Percentiles rank a stretch among this genome's conserved stretches.
Evolutionary conservation across 92 coral and sea anemone species (phyloP).

Genomic region (Heteractis magnifica): DNA sequence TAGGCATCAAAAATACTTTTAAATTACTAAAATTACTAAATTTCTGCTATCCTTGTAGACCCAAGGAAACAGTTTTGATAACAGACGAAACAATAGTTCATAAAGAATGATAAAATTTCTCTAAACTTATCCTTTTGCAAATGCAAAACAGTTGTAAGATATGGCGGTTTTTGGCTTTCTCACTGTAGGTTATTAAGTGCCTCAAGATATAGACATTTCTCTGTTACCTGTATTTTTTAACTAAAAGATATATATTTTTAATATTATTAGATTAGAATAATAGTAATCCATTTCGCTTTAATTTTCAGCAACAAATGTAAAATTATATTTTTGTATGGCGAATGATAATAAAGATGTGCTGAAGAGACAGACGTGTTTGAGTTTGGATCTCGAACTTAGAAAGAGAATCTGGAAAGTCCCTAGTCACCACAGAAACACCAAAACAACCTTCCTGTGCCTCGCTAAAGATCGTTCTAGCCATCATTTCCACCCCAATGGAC

Average conservation of each 20-base stretch:
- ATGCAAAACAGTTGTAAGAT: not conserved
- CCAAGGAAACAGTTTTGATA: too few species aligned
- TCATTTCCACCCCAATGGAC: not conserved
- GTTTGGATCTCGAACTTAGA: not conserved
- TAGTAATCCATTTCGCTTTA: not conserved
- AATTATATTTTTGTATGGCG: not conserved
- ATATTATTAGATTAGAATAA: not conserved
- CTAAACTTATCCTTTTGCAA: not conserved
- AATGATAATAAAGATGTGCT: not conserved
- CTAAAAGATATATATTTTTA: constrained; percentile 20
- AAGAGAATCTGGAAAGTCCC: not conserved
- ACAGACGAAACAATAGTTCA: too few species aligned
- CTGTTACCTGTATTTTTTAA: constrained; percentile 10
- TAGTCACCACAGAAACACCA: not conserved
- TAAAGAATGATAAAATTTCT: too few species aligned
- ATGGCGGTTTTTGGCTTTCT: not conserved
- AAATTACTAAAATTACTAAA: not conserved
- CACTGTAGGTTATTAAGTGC: not conserved
- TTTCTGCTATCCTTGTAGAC: too few species aligned
- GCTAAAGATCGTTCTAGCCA: not conserved
- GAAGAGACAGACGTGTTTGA: not conserved
- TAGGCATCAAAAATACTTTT: not conserved
- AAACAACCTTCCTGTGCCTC: not conserved
- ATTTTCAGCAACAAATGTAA: not conserved
- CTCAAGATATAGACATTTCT: not conserved